phyloP scores from a whole-genome alignment of 2,113 vertebrate genomes.

The Alethe castanea region DNA sequence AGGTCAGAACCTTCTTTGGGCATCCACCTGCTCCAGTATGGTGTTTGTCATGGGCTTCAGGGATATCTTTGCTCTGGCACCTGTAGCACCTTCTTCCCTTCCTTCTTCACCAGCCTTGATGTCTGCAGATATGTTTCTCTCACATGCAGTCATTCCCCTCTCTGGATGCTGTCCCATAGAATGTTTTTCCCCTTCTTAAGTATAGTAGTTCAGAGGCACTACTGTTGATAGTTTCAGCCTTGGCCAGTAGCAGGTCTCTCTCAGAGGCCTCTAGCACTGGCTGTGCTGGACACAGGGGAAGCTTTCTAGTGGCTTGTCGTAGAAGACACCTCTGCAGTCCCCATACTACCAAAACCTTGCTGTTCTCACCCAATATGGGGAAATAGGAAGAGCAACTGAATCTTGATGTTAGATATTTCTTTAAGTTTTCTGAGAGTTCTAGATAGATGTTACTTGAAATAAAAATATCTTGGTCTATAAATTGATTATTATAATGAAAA shows the following conservation, averaged over 20 bases:
- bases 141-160: neutral
- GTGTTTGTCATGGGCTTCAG: accelerated
- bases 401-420: neutral
- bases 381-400: neutral
- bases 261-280: accelerated
- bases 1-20: neutral
- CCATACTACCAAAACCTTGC: neutral
- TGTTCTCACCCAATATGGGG: neutral
- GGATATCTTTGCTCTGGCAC: neutral
- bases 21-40: neutral
- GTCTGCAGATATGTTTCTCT: neutral
- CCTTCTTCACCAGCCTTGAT: neutral
- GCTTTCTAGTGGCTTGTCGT: accelerated
- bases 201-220: neutral
- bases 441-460: neutral
- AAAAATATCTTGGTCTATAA: neutral
- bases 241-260: accelerated
- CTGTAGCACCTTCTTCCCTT: neutral
- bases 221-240: neutral
- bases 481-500: neutral
- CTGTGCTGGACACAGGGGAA: neutral
- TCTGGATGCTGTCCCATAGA: neutral
- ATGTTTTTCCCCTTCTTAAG: neutral
- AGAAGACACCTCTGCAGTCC: neutral
- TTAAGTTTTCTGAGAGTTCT: neutral